These are phyloP conservation scores for Formica exsecta DNA, from an alignment of 1,140 invertebrate genomes.

Conservation along the genomic window DNA sequence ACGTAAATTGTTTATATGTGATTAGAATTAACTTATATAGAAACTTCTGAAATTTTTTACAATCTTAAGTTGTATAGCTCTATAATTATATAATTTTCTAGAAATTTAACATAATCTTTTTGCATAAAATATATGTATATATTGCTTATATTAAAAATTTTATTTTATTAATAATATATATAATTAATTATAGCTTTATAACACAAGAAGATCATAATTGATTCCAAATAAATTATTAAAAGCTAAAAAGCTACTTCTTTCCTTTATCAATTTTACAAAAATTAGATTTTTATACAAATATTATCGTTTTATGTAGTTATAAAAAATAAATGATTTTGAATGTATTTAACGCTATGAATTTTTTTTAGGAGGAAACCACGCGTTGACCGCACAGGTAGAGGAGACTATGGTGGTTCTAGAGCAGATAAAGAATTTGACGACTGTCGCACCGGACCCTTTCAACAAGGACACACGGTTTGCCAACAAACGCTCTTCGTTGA, in stretches of 20 bases:
- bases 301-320: neutral
- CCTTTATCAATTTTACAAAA: neutral
- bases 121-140: neutral
- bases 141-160: neutral
- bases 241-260: neutral
- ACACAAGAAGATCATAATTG: neutral
- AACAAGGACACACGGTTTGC: constrained; percentile 32
- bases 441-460: constrained; percentile 20
- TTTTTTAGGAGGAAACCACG: neutral
- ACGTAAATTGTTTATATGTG: neutral
- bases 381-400: constrained; percentile 34
- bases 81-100: neutral
- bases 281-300: neutral
- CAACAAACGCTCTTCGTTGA: constrained; percentile 31
- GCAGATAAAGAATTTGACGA: constrained; percentile 40
- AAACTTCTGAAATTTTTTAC: neutral
- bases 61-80: neutral
- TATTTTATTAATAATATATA: neutral
- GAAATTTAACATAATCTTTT: neutral
- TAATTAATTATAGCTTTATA: neutral
- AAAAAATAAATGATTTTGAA: neutral
- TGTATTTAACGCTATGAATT: neutral
- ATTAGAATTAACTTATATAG: neutral
- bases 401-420: neutral
- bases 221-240: neutral